Evolutionary conservation across 1,140 invertebrate genomes (phyloP).

Genomic region (Pseudomyrmex concolor): DNA sequence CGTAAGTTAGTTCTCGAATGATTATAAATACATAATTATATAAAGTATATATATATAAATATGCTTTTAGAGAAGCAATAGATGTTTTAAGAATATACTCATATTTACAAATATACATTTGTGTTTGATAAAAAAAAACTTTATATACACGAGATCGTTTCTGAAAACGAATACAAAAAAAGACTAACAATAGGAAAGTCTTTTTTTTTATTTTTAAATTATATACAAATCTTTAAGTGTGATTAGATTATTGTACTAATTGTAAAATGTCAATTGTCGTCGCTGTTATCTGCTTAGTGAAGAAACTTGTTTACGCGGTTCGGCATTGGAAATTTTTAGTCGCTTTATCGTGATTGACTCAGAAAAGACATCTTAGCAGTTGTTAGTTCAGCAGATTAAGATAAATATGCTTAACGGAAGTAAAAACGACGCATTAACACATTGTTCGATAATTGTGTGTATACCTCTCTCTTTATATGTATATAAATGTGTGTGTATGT

Average conservation of each 20-base stretch:
- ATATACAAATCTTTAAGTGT: too few relatives aligned
- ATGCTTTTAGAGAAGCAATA: neutral
- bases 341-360: constrained; percentile 37
- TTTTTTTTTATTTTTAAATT: too few relatives aligned
- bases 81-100: too few relatives aligned
- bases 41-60: neutral
- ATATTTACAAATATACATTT: too few relatives aligned
- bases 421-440: neutral
- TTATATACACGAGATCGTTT: too few relatives aligned
- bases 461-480: neutral
- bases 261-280: too few relatives aligned
- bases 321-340: constrained; percentile 37
- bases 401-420: neutral
- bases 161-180: too few relatives aligned
- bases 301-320: constrained; percentile 42
- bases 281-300: constrained; percentile 36
- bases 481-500: too few relatives aligned
- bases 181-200: too few relatives aligned
- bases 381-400: constrained; percentile 6
- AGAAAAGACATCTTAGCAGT: constrained; percentile 24
- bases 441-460: neutral
- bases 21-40: neutral
- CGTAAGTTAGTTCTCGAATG: neutral
- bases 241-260: too few relatives aligned
- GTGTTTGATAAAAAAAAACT: too few relatives aligned